Base-by-base conservation (phyloP, 2,797 vertebrate genomes). In the Ptychobarbus kaznakovi region DNA sequence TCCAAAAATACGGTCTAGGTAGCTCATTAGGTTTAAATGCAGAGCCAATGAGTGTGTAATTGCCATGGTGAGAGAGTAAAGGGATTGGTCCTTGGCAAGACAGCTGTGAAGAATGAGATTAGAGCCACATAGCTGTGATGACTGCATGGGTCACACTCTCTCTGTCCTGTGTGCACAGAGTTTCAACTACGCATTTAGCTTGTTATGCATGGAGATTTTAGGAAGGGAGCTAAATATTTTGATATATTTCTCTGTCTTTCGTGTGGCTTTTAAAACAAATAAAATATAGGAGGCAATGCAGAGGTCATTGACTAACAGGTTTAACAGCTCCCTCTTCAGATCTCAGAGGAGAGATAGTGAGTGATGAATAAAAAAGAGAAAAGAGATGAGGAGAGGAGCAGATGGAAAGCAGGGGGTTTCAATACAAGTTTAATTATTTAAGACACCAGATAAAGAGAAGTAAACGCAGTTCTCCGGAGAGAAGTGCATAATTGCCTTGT, bases 341-440 rank as follows among this genome's bases (percentile, higher is more conserved):
- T 46, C 25, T 22, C 15, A 11, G n/a, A 16, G n/a, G 15, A 84
- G 4, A 61, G 49, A 32, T 22, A 56, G 5, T 8, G n/a, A 32
- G 38, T 61, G 5, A 66, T 42, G 35, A 75, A 51, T 35, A 70
- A 69, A 68, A 51, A 56, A 56, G 11, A 42, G 9, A 70, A 74
- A 13, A 74, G 51, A 76, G 20, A 68, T 80, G 86, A 89, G 82
- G 85, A 87, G 56, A 78, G 70, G 49, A 77, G 22, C 65, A 72
- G 56, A 70, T 85, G 58, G 61, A 80, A 46, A 44, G 56, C 38
- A 49, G 5, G 28, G 69, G 91, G 89, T 91, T 92, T 91, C 92
- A 89, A 88, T 91, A 88, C 90, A 91, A 88, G 90, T 93, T 94
- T 92, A 94, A 95, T 95, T 94, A 95, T 94, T 94, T 91, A 94